phyloP scores from a whole-genome alignment of 2,888 invertebrate species.

The Ferdinandea cuprea region DNA sequence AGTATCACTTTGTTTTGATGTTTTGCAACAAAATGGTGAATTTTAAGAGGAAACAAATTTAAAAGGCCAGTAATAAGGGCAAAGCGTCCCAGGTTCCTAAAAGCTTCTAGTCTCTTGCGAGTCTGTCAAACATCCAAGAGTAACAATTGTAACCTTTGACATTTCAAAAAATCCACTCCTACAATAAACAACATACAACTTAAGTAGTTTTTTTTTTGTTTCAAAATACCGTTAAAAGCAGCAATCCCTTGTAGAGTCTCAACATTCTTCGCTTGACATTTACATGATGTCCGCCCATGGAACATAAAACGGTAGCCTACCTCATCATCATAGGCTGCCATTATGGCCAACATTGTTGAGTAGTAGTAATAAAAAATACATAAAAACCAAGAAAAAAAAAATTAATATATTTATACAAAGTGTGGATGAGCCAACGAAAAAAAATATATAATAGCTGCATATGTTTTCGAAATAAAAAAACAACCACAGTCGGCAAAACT shows the following conservation, averaged over 20 bases:
- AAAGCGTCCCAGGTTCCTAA: no score
- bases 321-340: slow-evolving; percentile 45
- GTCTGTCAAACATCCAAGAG: no score
- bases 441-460: no score
- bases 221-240: not conserved
- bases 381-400: slow-evolving; percentile 25
- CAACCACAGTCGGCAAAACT: slow-evolving; percentile 21
- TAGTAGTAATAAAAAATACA: slow-evolving; percentile 47
- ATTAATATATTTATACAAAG: not conserved
- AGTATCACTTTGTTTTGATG: no score
- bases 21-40: no score
- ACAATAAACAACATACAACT: no score
- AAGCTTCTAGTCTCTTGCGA: no score
- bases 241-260: not conserved
- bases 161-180: no score
- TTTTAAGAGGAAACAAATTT: no score
- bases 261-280: slow-evolving; percentile 35
- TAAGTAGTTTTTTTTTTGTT: not conserved
- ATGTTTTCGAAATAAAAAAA: no score
- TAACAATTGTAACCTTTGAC: no score
- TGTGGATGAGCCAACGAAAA: not conserved
- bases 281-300: slow-evolving; percentile 22
- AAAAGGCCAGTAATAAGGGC: no score
- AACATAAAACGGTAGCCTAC: slow-evolving; percentile 61
- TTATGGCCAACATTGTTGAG: slow-evolving; percentile 41